Evolutionary conservation across 1,140 invertebrate species (phyloP).

Genomic region (Cephus cinctus): DNA sequence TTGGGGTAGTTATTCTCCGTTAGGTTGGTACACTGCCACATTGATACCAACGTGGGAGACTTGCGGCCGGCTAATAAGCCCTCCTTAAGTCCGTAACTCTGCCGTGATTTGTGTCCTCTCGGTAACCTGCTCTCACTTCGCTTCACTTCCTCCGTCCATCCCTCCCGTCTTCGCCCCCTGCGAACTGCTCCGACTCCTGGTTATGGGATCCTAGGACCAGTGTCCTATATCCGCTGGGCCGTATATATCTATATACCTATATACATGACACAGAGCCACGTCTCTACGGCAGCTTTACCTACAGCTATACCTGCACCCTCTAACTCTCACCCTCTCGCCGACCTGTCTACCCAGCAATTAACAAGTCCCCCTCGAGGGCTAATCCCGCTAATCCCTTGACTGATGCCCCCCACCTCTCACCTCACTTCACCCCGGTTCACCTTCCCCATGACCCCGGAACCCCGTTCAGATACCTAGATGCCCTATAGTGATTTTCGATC

Average conservation of each 20-base stretch:
- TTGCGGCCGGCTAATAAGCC: slow-evolving; percentile 38
- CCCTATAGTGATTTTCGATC: too few species aligned
- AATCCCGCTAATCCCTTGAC: slow-evolving; percentile 50
- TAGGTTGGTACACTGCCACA: too few species aligned
- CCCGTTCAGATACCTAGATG: too few species aligned
- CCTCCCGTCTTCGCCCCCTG: too few species aligned
- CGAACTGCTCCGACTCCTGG: too few species aligned
- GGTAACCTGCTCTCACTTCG: slow-evolving; percentile 15
- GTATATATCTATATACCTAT: too few species aligned
- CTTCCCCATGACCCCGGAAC: slow-evolving; percentile 33
- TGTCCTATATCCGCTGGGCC: too few species aligned
- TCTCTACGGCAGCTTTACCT: too few species aligned
- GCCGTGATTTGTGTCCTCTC: slow-evolving; percentile 44
- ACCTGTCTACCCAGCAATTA: slow-evolving; percentile 42
- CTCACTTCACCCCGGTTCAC: slow-evolving; percentile 16
- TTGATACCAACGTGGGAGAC: too few species aligned
- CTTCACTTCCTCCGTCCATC: not conserved
- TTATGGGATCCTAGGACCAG: too few species aligned
- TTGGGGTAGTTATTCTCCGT: too few species aligned
- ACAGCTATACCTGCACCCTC: slow-evolving; percentile 6
- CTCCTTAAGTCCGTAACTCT: slow-evolving; percentile 48
- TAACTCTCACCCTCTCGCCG: slow-evolving; percentile 9
- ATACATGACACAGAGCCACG: too few species aligned
- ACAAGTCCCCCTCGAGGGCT: slow-evolving; percentile 46
- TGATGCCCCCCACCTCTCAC: slow-evolving; percentile 34